Base-by-base conservation (phyloP, 2,113 vertebrate species). In the Callipepla squamata region DNA sequence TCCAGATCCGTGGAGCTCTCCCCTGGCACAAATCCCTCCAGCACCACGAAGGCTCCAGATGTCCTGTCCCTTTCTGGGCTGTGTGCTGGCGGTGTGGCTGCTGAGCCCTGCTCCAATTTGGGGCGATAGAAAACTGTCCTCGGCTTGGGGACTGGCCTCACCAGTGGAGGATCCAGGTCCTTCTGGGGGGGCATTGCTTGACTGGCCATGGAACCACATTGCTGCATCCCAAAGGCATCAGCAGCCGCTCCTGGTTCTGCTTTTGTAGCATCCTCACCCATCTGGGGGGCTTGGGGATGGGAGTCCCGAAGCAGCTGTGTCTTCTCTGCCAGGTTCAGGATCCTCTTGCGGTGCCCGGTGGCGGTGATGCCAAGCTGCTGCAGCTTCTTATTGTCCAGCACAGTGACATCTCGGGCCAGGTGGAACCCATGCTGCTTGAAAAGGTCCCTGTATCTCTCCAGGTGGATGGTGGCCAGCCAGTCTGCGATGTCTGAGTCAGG, bases 321-420 rank as follows among this genome's bases (percentile, higher is more conserved):
- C 67, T 98, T 97, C 85, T 97, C 92, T 4, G 97, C 97, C 85
- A 99, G 92, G 87, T 97, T 98, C 47, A 99, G 96, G 92, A 99
- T 99, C 85, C 99, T 98, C 93, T 99, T 99, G 96, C 99, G 98
- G 97, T 99, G 99, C 85, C 99, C 99, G 0, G 99, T 99, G 90
- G 99, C 99, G 0, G 95, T 98, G 94, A 99, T 84, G 13, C 99
- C 99, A 22, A 99, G 96, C 92, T 97, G 98, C 93, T 97, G 98
- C 91, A 99, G 95, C 8, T 97, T 97, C 21, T 98, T 93, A 7
- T 98, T 96, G 20, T 98, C 98, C 94, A 99, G 97, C 21, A 91
- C 97, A 32, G 83, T 55, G 51, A 98, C 96, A 48, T 99, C 99
- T 84, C 96, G 82, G 34, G 98, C 98, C 50, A 96, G 93, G 1